phyloP scores from a whole-genome alignment of 2,888 invertebrate genomes.

The Meteorus colon region DNA sequence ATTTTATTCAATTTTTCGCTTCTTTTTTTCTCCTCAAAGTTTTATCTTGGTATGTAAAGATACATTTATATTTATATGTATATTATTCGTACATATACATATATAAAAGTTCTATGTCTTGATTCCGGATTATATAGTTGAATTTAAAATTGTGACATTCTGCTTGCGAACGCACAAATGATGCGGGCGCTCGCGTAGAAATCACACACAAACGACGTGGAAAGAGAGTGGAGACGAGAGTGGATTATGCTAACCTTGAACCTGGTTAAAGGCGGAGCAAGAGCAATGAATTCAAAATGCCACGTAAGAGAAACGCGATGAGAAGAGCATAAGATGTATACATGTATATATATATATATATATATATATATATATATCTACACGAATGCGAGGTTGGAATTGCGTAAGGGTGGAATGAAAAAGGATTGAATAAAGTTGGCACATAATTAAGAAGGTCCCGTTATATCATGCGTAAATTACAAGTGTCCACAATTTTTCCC shows the following conservation, averaged over 20 bases:
- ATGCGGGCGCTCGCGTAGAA: slow-evolving; percentile 18
- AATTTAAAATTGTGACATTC: slow-evolving; percentile 20
- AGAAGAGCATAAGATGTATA: neutral
- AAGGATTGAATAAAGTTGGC: neutral
- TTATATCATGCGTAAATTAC: slow-evolving; percentile 3
- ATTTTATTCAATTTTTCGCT: neutral
- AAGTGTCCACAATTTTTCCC: neutral
- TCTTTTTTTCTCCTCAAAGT: neutral
- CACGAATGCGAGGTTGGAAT: neutral
- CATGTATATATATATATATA: slow-evolving; percentile 21
- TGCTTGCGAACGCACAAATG: slow-evolving; percentile 5
- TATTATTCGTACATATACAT: neutral
- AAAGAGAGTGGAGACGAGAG: slow-evolving; percentile 4
- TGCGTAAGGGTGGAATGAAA: slow-evolving; percentile 34
- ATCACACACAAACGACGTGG: slow-evolving; percentile 20
- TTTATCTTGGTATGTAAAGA: neutral
- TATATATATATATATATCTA: slow-evolving; percentile 5
- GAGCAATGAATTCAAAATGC: slow-evolving; percentile 42
- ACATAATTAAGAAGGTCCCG: slow-evolving; percentile 12
- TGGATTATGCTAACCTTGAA: slow-evolving; percentile 28
- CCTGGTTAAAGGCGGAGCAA: slow-evolving; percentile 25
- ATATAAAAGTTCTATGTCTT: slow-evolving; percentile 7
- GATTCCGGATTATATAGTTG: slow-evolving; percentile 1
- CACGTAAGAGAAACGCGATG: slow-evolving; percentile 28
- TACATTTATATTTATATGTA: neutral